Percentiles rank a stretch among this genome's conserved stretches.
phyloP scores from a whole-genome alignment of 1,140 invertebrate genomes.

The Drosophila parvula region DNA sequence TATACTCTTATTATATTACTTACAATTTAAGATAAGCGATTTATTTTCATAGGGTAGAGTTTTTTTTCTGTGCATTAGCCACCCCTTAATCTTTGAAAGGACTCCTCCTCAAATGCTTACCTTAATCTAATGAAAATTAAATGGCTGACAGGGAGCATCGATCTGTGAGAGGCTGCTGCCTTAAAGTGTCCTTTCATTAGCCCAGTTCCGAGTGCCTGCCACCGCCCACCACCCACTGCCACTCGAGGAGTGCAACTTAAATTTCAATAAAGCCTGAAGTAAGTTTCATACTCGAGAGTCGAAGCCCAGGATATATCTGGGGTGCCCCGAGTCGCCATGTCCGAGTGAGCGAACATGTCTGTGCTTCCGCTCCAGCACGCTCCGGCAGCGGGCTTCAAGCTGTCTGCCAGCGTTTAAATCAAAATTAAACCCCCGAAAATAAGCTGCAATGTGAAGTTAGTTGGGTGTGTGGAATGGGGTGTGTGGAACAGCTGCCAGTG shows the following conservation, averaged over 20 bases:
- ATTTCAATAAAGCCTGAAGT: constrained; percentile 57
- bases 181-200: constrained; percentile 71
- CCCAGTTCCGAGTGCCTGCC: constrained; percentile 38
- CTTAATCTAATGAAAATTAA: constrained; percentile 77
- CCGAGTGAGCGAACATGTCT: constrained; percentile 59
- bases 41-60: not conserved
- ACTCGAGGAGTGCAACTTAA: constrained; percentile 54
- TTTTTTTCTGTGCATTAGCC: not conserved
- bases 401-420: constrained; percentile 78
- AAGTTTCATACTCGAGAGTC: constrained; percentile 4
- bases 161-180: constrained; percentile 18
- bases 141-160: constrained; percentile 46
- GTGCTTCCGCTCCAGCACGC: constrained; percentile 65
- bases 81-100: not conserved
- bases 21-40: not conserved
- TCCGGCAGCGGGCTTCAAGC: constrained; percentile 55
- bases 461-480: not conserved
- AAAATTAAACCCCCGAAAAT: constrained; percentile 79
- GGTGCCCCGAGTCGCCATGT: constrained; percentile 23
- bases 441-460: constrained; percentile 48
- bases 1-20: not conserved
- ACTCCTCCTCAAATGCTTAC: constrained; percentile 45
- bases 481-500: constrained; percentile 38
- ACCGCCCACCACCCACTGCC: not conserved
- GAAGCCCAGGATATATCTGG: constrained; percentile 9